A percentile compares a stretch with the other conserved stretches of the same genome.
Conservation (phyloP, 2,113 vertebrate species). For the Chionodraco myersi region DNA sequence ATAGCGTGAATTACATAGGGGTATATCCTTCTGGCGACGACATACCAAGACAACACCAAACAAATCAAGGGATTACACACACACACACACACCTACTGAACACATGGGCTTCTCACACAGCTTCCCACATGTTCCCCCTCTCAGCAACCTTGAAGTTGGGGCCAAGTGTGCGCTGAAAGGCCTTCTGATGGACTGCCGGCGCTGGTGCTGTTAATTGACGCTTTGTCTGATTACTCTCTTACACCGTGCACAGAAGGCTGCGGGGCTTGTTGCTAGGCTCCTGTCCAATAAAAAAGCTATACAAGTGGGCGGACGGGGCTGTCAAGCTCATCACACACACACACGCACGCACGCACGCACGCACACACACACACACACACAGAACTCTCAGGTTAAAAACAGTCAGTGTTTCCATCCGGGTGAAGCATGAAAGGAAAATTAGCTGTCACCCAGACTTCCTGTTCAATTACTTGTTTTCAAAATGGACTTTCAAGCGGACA, state of each 20-base stretch:
- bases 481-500: constrained; percentile 40
- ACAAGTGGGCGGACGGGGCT: constrained; percentile 37
- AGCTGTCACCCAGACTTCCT: constrained; percentile 51
- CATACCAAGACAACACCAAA: constrained; percentile 26
- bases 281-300: constrained; percentile 54
- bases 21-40: neutral
- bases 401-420: constrained; percentile 40
- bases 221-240: constrained; percentile 68
- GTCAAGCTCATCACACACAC: constrained; percentile 35
- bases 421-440: constrained; percentile 61
- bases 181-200: constrained; percentile 48
- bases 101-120: constrained; percentile 48
- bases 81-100: constrained; percentile 23
- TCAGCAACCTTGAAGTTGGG: constrained; percentile 57
- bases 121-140: constrained; percentile 61
- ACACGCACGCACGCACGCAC: constrained; percentile 19
- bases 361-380: neutral
- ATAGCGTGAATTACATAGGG: no score
- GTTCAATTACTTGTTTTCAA: constrained; percentile 55
- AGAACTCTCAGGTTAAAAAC: constrained; percentile 20
- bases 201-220: constrained; percentile 61
- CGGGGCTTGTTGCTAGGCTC: constrained; percentile 49
- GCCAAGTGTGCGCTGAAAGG: constrained; percentile 57
- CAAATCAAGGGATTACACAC: constrained; percentile 24
- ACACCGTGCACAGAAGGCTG: constrained; percentile 33